Evolutionary conservation across 2,888 invertebrate genomes (phyloP), one percentile per base, ranked within the genome.

Genomic region (Neoitamus cyanurus): DNA sequence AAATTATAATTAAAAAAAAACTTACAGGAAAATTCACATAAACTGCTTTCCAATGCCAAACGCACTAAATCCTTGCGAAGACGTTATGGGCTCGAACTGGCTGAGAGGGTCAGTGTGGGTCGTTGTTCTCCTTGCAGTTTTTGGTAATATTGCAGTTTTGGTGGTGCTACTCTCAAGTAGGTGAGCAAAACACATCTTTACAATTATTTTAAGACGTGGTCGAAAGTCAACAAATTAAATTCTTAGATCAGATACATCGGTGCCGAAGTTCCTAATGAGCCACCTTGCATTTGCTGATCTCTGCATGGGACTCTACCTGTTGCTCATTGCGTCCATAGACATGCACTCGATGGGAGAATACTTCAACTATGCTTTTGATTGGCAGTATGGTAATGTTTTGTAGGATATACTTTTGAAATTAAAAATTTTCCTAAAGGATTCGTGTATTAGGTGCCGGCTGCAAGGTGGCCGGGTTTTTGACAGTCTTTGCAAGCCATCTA

Each of bases 261-360:
- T 95, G 13, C 94, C 95, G 46, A 93, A 94, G 87, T 95, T 96
- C 88, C 92, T 96, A 78, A 96, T 96, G 92, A 94, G 95, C 87
- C 96, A 98, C 90, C 92, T 98, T 85, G 97, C 97, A 0, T 94
- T 96, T 89, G 97, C 97, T 0, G 98, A 98, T 91, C 93, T 98
- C 80, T 96, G 96, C 89, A 96, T 97, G 92, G 97, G 96, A 3
- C 88, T 96, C 0, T 97, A 97, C 90, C 92, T 97, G 69, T 92
- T 95, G 34, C 93, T 97, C 89, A 92, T 97, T 48, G 97, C 97
- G 0, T 94, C 95, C 0, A 95, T 97, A 88, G 98, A 98, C 91
- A 92, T 95, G 0, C 94, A 95, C 87, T 97, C 97, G 0, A 94
- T 95, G 88, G 96, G 97, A 1, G 94, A 94, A 87, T 98, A 97